Conservation (phyloP, 2,797 vertebrate species). For the Capromys pilorides region DNA sequence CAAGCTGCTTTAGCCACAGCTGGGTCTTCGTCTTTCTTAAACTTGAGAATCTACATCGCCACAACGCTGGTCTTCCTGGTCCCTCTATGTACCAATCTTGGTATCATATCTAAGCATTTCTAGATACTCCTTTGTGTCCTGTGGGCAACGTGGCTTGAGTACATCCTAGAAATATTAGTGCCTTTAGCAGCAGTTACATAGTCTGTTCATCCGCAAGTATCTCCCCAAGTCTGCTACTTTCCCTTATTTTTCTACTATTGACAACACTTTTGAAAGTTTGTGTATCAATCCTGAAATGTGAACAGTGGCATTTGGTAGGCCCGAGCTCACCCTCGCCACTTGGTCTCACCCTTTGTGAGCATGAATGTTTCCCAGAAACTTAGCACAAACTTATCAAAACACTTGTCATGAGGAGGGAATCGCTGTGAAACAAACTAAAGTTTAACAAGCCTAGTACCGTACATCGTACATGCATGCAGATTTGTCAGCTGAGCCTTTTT, state of each 20-base stretch:
- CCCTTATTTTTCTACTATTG: not conserved
- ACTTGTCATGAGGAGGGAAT: not conserved
- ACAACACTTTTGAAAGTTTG: not conserved
- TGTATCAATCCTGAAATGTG: no score
- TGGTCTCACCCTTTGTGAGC: constrained; percentile 12
- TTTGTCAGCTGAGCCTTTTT: constrained; percentile 40
- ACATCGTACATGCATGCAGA: not conserved
- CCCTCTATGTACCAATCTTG: not conserved
- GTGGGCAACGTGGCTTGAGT: not conserved
- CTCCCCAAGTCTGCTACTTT: not conserved
- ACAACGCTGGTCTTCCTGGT: not conserved
- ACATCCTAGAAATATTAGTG: not conserved
- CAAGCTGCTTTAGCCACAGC: not conserved
- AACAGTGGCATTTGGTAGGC: not conserved
- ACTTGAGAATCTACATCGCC: not conserved
- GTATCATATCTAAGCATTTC: not conserved
- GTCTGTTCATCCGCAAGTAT: not conserved
- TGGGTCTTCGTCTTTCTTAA: not conserved
- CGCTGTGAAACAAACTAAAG: not conserved
- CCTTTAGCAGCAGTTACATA: not conserved
- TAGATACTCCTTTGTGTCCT: not conserved
- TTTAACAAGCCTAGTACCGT: not conserved
- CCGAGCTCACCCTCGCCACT: not conserved
- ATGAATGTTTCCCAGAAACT: not conserved
- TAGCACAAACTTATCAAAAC: not conserved